Evolutionary conservation across 53 echinoderm and acorn worm genomes (phyloP).

Genomic region (Apostichopus leukothele): DNA sequence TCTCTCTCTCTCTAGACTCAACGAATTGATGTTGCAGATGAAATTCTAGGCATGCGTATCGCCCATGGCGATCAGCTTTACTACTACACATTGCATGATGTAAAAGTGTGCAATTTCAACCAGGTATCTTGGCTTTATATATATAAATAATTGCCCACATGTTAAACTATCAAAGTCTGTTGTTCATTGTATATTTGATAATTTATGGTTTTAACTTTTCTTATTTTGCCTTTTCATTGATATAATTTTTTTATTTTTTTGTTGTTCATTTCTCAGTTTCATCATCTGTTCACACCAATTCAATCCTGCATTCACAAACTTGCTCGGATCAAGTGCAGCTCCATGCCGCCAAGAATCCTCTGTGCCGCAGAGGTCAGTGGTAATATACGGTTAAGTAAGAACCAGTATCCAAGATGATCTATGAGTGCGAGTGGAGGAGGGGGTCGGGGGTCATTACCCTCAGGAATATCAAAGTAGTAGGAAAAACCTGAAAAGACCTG

Average conservation of each 20-base stretch:
- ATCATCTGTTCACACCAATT: slow-evolving; percentile 92
- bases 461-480: too few species aligned
- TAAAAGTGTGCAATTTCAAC: slow-evolving; percentile 91
- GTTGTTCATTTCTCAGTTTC: slow-evolving; percentile 69
- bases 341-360: slow-evolving; percentile 75
- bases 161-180: too few species aligned
- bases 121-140: slow-evolving; percentile 54
- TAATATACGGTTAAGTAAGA: background rate
- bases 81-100: slow-evolving; percentile 79
- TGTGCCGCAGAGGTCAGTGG: slow-evolving; percentile 91
- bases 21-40: slow-evolving; percentile 84
- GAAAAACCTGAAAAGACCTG: too few species aligned
- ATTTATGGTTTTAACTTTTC: too few species aligned
- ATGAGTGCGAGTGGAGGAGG: too few species aligned
- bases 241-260: too few species aligned
- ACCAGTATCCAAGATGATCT: too few species aligned
- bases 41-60: slow-evolving; percentile 82
- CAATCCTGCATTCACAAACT: slow-evolving; percentile 92
- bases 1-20: slow-evolving; percentile 62
- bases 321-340: slow-evolving; percentile 60
- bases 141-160: too few species aligned
- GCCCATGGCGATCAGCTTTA: slow-evolving; percentile 69
- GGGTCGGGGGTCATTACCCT: too few species aligned
- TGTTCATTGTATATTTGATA: too few species aligned
- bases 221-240: too few species aligned